Conservation (phyloP, 1,140 invertebrate genomes). For the Drosophila neocordata region DNA sequence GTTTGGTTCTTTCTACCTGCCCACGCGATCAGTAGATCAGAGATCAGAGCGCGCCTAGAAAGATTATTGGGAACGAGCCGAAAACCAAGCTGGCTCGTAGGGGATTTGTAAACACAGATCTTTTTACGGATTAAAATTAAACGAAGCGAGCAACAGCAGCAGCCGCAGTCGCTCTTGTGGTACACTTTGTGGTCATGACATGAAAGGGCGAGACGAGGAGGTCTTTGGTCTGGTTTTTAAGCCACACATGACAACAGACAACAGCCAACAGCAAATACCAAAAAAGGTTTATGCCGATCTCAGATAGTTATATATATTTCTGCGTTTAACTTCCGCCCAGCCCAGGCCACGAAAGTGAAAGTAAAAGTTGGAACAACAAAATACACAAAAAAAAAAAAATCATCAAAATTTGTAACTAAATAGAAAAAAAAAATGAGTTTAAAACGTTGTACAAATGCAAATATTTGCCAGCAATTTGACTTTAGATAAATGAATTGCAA, state of each 20-base stretch:
- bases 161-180: constrained; percentile 23
- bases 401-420: no score
- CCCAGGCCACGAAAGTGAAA: not conserved
- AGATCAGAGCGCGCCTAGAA: constrained; percentile 64
- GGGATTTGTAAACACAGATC: constrained; percentile 74
- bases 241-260: constrained; percentile 24
- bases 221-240: constrained; percentile 47
- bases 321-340: not conserved
- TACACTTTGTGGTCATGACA: constrained; percentile 52
- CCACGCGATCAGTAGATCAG: constrained; percentile 68
- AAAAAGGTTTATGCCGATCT: constrained; percentile 4
- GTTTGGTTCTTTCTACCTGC: constrained; percentile 56
- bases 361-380: not conserved
- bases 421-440: no score
- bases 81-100: constrained; percentile 26
- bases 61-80: constrained; percentile 57
- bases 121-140: constrained; percentile 76
- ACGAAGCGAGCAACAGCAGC: constrained; percentile 42
- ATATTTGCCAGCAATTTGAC: no score
- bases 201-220: constrained; percentile 30
- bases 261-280: not conserved
- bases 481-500: no score
- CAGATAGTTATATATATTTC: not conserved
- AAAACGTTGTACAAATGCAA: no score
- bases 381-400: no score